Conservation (phyloP, 2,113 vertebrate genomes). For the Axis porcinus region DNA sequence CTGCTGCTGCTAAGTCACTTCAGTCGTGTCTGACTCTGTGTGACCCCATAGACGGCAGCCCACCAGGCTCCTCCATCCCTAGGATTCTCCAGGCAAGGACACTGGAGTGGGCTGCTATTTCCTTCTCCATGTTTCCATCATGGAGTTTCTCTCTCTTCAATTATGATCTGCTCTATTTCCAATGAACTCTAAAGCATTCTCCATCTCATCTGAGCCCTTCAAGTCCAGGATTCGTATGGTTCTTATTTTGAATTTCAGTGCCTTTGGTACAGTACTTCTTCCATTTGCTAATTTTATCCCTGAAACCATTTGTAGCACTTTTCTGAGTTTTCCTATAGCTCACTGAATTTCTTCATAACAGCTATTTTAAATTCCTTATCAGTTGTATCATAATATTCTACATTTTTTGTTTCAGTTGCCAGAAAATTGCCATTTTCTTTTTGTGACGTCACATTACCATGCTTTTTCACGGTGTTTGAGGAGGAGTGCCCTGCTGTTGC, state of each 20-base stretch:
- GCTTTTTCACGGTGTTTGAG: background rate
- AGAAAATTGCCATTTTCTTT: background rate
- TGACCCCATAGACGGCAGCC: fast-evolving
- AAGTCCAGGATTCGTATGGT: background rate
- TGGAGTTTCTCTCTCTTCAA: background rate
- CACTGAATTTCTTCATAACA: background rate
- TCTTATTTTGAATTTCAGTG: background rate
- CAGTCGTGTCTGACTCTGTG: fast-evolving
- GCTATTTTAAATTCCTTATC: background rate
- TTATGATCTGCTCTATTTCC: background rate
- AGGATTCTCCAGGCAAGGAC: background rate
- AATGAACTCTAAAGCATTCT: background rate
- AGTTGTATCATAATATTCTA: background rate
- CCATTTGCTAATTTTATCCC: background rate
- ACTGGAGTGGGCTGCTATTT: background rate
- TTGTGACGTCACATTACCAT: background rate
- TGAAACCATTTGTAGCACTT: background rate
- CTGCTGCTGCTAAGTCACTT: background rate
- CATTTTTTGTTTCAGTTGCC: background rate
- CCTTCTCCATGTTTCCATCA: background rate
- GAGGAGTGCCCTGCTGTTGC: background rate
- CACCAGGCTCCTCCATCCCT: background rate
- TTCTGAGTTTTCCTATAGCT: background rate
- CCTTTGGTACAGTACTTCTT: background rate
- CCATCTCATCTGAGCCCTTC: background rate